phyloP scores from a whole-genome alignment of 2,797 vertebrate species.

The Pempheris klunzingeri region DNA sequence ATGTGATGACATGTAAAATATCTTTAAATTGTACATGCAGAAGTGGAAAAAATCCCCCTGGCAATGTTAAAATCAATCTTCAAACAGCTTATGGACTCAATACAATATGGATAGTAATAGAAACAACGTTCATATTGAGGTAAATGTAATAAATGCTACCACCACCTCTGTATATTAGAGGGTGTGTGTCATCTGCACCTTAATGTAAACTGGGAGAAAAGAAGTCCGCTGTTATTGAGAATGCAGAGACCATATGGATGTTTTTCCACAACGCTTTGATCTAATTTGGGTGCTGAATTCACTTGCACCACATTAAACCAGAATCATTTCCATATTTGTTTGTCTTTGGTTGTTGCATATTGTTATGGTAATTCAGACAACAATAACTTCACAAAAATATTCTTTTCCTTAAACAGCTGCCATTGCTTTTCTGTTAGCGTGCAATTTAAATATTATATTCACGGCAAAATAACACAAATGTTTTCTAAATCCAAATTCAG shows the following conservation, averaged over 20 bases:
- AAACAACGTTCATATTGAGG: no score
- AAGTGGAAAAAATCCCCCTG: no score
- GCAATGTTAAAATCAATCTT: no score
- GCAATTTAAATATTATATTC: neutral
- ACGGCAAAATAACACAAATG: neutral
- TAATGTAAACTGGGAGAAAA: neutral
- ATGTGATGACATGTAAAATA: no score
- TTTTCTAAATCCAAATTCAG: neutral
- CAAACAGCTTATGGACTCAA: no score
- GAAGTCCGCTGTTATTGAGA: constrained; percentile 12
- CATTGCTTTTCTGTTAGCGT: neutral
- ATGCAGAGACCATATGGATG: neutral
- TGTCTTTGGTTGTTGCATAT: constrained; percentile 29
- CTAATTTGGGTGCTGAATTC: constrained; percentile 30
- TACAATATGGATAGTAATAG: no score
- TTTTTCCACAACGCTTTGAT: constrained; percentile 25
- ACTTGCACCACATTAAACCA: constrained; percentile 20
- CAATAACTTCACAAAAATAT: neutral
- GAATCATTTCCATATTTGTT: constrained; percentile 33
- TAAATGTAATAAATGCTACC: no score
- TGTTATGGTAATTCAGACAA: constrained; percentile 12
- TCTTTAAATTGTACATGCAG: no score
- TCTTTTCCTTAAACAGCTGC: neutral
- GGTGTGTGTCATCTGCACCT: neutral
- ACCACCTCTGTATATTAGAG: no score